phyloP scores from a whole-genome alignment of 2,113 vertebrate species.

The Theropithecus gelada region DNA sequence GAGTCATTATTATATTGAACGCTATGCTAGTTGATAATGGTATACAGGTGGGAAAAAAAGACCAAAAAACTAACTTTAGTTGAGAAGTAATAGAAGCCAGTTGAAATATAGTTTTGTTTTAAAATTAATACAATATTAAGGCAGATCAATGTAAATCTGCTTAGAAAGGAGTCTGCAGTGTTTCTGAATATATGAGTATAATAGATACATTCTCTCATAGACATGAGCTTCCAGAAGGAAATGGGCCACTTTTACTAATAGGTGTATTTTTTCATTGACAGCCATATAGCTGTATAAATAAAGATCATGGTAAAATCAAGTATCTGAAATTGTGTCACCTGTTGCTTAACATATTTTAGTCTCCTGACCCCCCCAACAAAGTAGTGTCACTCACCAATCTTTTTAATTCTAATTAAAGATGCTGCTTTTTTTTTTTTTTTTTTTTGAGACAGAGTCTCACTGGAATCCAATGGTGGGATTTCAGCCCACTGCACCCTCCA shows the following conservation, averaged over 20 bases:
- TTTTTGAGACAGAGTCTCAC: too few species aligned
- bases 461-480: too few species aligned
- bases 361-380: background rate
- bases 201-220: too few species aligned
- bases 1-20: background rate
- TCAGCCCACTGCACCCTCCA: too few species aligned
- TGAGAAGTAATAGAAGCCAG: background rate
- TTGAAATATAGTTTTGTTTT: background rate
- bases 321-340: background rate
- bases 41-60: background rate
- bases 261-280: background rate
- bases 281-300: background rate
- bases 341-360: background rate
- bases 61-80: background rate
- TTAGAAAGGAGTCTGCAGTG: background rate
- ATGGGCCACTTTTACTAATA: background rate
- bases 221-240: background rate
- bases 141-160: background rate
- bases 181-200: background rate
- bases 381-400: background rate
- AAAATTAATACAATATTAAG: background rate
- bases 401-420: background rate
- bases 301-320: background rate
- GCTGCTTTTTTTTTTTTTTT: too few species aligned
- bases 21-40: background rate